phyloP scores from a whole-genome alignment of 2,797 vertebrate species.

The Rhinogobio ventralis region DNA sequence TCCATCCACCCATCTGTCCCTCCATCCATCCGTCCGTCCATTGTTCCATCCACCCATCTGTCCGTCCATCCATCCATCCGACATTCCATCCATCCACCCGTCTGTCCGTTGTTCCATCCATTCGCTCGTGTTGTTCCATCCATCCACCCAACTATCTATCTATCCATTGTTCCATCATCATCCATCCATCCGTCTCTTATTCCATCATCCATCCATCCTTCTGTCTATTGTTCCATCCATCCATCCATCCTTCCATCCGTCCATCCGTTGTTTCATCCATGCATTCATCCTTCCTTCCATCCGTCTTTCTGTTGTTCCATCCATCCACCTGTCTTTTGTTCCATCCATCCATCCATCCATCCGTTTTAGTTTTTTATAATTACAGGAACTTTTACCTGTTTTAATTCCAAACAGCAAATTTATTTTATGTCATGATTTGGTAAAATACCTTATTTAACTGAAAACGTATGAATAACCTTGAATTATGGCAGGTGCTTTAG shows the following conservation, averaged over 20 bases:
- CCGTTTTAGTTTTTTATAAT: neutral
- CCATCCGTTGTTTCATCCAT: neutral
- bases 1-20: rapidly evolving
- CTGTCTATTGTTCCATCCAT: rapidly evolving
- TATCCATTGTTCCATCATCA: rapidly evolving
- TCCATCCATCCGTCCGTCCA: rapidly evolving
- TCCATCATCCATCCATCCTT: neutral
- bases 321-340: too few species aligned
- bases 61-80: rapidly evolving
- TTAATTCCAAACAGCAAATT: neutral
- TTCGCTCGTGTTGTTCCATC: too few species aligned
- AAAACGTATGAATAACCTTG: neutral
- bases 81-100: neutral
- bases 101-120: neutral
- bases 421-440: neutral
- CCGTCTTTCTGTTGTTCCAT: neutral
- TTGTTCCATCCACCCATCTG: rapidly evolving
- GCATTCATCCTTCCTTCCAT: neutral
- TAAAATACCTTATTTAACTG: neutral
- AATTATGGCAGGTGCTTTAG: neutral
- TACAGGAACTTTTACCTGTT: neutral
- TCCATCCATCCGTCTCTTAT: too few species aligned
- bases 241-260: rapidly evolving
- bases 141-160: rapidly evolving
- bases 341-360: neutral